A percentile compares a stretch with the other conserved stretches of the same genome.
Evolutionary conservation across 2,888 invertebrate genomes (phyloP).

Genomic region (Agonopterix subpropinquella): DNA sequence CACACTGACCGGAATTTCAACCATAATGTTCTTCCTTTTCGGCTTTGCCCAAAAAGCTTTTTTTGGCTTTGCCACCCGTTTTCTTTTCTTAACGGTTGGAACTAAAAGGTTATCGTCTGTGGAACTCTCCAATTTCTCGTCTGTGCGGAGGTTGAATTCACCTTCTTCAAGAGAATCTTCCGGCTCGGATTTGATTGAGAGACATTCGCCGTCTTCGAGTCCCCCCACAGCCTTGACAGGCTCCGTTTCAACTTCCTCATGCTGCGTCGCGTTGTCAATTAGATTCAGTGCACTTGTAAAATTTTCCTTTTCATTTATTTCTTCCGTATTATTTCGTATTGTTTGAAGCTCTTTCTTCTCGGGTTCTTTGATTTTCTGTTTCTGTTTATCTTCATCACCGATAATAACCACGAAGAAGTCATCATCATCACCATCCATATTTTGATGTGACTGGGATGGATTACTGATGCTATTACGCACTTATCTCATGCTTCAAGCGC

Average conservation of each 20-base stretch:
- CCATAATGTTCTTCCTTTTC: no score
- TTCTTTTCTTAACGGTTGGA: no score
- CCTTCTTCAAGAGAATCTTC: not conserved
- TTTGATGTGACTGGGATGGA: not conserved
- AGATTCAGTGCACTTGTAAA: slow-evolving; percentile 15
- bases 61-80: no score
- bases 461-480: no score
- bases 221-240: no score
- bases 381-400: slow-evolving; percentile 6
- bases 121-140: no score
- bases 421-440: slow-evolving; percentile 26
- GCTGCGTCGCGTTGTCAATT: slow-evolving; percentile 27
- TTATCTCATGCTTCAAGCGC: no score
- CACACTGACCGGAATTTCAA: no score
- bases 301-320: slow-evolving; percentile 3
- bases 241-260: slow-evolving; percentile 20
- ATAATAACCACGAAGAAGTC: slow-evolving; percentile 25
- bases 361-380: no score
- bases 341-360: no score
- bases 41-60: no score
- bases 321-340: no score
- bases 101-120: not conserved
- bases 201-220: not conserved
- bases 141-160: not conserved
- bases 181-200: not conserved